Evolutionary conservation across 2,797 vertebrate genomes (phyloP).

Genomic region (Psittacula echo): DNA sequence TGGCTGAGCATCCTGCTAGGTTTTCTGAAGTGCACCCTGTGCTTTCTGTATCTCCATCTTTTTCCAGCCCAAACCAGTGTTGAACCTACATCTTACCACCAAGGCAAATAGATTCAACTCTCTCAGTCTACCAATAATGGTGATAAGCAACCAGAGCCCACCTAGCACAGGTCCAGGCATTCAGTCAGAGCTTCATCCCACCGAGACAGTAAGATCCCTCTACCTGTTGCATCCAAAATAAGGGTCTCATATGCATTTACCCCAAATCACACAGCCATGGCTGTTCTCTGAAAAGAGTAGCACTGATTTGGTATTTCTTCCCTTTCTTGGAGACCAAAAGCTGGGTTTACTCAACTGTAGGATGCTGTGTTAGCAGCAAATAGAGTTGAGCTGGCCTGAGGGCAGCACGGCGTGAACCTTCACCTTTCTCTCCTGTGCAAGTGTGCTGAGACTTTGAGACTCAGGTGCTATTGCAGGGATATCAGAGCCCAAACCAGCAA

Average conservation of each 20-base stretch:
- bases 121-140: neutral
- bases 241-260: neutral
- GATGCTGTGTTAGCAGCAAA: neutral
- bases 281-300: neutral
- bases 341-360: too few relatives aligned
- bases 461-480: neutral
- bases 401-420: neutral
- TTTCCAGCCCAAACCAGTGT: neutral
- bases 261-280: too few relatives aligned
- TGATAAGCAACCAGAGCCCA: neutral
- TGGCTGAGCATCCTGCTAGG: neutral
- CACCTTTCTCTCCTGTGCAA: neutral
- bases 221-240: neutral
- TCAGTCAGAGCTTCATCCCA: neutral
- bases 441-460: neutral
- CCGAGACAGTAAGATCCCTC: neutral
- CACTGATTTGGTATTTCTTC: neutral
- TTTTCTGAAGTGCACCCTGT: neutral
- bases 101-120: neutral
- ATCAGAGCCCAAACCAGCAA: neutral
- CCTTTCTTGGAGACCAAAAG: neutral
- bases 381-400: neutral
- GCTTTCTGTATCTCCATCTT: neutral
- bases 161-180: neutral
- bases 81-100: neutral